Base-by-base conservation (phyloP, 2,797 vertebrate species). In the Darevskia mixta region DNA sequence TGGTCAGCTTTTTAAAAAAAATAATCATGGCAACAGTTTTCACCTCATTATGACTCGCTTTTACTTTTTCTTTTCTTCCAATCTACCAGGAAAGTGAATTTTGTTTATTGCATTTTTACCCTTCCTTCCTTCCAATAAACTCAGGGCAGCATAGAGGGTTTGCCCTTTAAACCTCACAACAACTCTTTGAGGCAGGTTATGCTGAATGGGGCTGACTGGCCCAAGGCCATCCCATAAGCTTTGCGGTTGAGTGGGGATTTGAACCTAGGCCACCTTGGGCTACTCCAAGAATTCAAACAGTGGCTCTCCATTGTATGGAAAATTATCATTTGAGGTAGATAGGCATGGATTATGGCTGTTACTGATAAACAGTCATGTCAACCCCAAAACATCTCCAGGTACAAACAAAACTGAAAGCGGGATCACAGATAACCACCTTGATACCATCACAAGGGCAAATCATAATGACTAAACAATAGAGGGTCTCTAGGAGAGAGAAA, bases 1-100 rank as follows among this genome's bases (percentile, higher is more conserved):
- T 79, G 41, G 90, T 95, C 91, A 94, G 90, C 90, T 92, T 92
- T 92, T 86, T 87, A 27, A 4, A 45, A 92, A 87, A 73, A 90
- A 71, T n/a, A n/a, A 71, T 91, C n/a, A 80, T 78, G 75, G 86
- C 77, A 92, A 89, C 90, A 86, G 49, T 82, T 75, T 89, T 92
- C 86, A 58, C 77, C 8, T 35, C 78, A 3, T 92, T 91, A 86
- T 69, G 87, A 15, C 88, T 93, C 90, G 43, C 25, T 90, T 93
- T 93, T 88, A 38, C 66, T 79, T 69, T 90, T 92, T 86, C 86
- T 91, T 84, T 89, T 85, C 91, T 93, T 93, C 88, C 86, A 71
- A 45, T 20, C 35, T 73, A 20, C 75, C 15, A 69, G 15, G n/a
- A 29, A 84, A 79, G 15, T 32, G 55, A 64, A 64, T 73, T 81